Percentiles rank a stretch among this genome's conserved stretches.
phyloP scores from a whole-genome alignment of 2,797 vertebrate species.

The Tokudaia tokunoshimensis region DNA sequence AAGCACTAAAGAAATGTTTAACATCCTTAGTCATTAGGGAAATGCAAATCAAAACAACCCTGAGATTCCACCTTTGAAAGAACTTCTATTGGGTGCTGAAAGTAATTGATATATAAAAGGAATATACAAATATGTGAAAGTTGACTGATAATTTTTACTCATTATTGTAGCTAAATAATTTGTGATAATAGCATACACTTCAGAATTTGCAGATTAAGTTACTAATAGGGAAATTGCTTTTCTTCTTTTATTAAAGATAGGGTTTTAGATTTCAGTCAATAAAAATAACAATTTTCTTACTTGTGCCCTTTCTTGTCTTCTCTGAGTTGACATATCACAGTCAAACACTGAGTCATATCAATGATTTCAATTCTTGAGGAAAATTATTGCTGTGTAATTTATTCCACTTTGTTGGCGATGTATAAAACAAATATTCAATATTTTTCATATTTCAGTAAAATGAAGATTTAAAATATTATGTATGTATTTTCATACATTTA shows the following conservation, averaged over 20 bases:
- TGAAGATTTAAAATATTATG: background rate
- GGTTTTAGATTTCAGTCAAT: slow-evolving; percentile 34
- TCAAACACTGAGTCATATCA: slow-evolving; percentile 63
- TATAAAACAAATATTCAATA: slow-evolving; percentile 40
- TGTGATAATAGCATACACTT: background rate
- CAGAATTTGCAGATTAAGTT: background rate
- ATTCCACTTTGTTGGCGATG: background rate
- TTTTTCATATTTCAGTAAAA: slow-evolving; percentile 7
- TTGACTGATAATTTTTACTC: background rate
- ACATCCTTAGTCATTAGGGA: too few species aligned
- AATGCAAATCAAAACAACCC: too few species aligned
- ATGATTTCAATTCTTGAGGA: slow-evolving; percentile 33
- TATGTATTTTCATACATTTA: background rate
- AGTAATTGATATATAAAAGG: background rate
- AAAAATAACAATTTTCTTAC: slow-evolving; percentile 31
- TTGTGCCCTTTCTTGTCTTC: slow-evolving; percentile 18
- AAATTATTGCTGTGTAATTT: background rate
- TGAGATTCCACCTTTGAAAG: too few species aligned
- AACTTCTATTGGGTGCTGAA: background rate
- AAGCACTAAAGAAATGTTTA: too few species aligned
- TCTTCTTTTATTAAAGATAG: background rate
- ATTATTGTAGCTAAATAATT: background rate
- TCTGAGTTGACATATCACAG: slow-evolving; percentile 39
- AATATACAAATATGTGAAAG: background rate
- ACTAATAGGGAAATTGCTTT: background rate